Evolutionary conservation across 2,888 invertebrate genomes (phyloP).

Genomic region (Sphaerophoria taeniata): DNA sequence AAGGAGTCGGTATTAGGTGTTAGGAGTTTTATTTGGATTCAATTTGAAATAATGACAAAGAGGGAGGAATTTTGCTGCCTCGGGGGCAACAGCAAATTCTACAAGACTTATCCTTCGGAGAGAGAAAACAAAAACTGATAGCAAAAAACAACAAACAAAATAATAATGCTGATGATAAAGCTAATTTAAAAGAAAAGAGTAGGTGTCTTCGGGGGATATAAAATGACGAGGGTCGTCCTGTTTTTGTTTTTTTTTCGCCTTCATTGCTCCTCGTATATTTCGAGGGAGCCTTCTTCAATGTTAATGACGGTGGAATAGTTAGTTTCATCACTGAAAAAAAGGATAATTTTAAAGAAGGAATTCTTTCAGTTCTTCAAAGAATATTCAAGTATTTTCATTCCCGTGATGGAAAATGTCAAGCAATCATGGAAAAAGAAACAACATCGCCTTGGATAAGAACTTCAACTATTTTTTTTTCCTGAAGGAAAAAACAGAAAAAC

Average conservation of each 20-base stretch:
- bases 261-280: neutral
- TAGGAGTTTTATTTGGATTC: conserved; percentile 70
- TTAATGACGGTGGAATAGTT: conserved; percentile 19
- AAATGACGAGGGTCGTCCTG: conserved; percentile 38
- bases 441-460: conserved; percentile 19
- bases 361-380: conserved; percentile 21
- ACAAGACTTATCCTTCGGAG: conserved; percentile 45
- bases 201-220: conserved; percentile 10
- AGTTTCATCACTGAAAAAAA: conserved; percentile 26
- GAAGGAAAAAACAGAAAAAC: too few species aligned
- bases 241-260: neutral
- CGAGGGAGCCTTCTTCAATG: conserved; percentile 13
- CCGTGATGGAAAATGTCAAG: conserved; percentile 30
- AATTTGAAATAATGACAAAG: conserved; percentile 69
- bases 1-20: conserved; percentile 62
- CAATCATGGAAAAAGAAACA: neutral
- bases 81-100: conserved; percentile 13
- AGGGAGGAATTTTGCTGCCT: conserved; percentile 39
- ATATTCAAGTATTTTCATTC: conserved; percentile 23
- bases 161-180: conserved; percentile 60
- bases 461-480: conserved; percentile 4
- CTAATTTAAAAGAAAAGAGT: conserved; percentile 51
- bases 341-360: conserved; percentile 22
- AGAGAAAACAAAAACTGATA: neutral
- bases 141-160: neutral